Conservation (phyloP, 2,113 vertebrate genomes). For the Thermophis baileyi region DNA sequence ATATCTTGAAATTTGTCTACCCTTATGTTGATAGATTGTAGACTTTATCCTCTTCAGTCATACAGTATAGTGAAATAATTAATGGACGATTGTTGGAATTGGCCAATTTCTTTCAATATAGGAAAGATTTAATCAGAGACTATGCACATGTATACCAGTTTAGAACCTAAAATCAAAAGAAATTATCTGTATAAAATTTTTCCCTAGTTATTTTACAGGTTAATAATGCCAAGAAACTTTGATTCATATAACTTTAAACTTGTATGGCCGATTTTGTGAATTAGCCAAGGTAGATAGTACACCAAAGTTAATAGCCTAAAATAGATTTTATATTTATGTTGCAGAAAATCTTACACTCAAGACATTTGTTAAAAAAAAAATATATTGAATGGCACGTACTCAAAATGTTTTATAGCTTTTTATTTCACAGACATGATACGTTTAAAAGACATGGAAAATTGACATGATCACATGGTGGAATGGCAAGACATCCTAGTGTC, state of each 20-base stretch:
- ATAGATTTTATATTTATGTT: not conserved
- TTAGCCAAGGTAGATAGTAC: not conserved
- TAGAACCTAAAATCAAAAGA: not conserved
- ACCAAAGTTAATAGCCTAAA: not conserved
- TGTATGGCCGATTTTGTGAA: not conserved
- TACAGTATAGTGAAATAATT: not conserved
- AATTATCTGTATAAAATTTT: not conserved
- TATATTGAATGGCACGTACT: not conserved
- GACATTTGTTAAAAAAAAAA: not conserved
- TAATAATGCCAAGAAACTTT: not conserved
- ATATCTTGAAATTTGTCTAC: not conserved
- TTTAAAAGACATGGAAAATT: constrained; percentile 57
- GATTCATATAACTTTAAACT: not conserved
- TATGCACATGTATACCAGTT: not conserved
- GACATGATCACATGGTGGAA: constrained; percentile 50
- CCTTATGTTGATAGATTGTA: not conserved
- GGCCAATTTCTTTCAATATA: not conserved
- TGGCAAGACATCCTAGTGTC: constrained; percentile 20
- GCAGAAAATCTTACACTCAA: not conserved
- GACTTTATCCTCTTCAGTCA: not conserved
- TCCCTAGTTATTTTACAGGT: not conserved
- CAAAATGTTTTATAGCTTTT: constrained; percentile 64
- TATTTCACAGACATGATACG: constrained; percentile 65
- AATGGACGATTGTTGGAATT: not conserved
- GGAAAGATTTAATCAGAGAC: not conserved